phyloP scores from a whole-genome alignment of 1,140 invertebrate species.

The Nebria ingens region DNA sequence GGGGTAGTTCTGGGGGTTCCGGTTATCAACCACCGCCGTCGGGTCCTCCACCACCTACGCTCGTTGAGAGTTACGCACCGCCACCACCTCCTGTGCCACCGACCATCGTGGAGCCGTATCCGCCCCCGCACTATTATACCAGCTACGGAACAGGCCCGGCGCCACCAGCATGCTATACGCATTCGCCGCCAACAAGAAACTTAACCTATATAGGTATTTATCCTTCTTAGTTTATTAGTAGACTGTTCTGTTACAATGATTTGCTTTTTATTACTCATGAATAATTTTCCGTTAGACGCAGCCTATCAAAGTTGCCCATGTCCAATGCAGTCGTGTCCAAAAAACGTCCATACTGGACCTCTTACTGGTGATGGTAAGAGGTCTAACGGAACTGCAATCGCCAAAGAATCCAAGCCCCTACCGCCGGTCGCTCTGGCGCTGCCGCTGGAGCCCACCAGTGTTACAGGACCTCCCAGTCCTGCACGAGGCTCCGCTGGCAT shows the following conservation, averaged over 20 bases:
- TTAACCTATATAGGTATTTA: slow-evolving; percentile 49
- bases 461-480: slow-evolving; percentile 53
- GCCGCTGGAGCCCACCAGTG: slow-evolving; percentile 48
- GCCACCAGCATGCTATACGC: slow-evolving; percentile 55
- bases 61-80: slow-evolving; percentile 39
- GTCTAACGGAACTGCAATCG: slow-evolving; percentile 39
- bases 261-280: too few species aligned
- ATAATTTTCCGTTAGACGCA: slow-evolving; percentile 40
- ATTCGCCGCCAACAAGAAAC: slow-evolving; percentile 51
- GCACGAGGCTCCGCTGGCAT: slow-evolving; percentile 50
- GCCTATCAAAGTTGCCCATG: slow-evolving; percentile 65
- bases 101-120: slow-evolving; percentile 37
- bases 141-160: slow-evolving; percentile 48
- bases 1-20: slow-evolving; percentile 16
- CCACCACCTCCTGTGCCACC: slow-evolving; percentile 35
- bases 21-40: slow-evolving; percentile 22
- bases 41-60: slow-evolving; percentile 25
- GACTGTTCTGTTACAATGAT: neutral
- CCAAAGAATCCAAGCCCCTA: slow-evolving; percentile 28
- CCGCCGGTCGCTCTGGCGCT: slow-evolving; percentile 52
- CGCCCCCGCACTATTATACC: slow-evolving; percentile 50
- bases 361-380: slow-evolving; percentile 79
- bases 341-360: slow-evolving; percentile 94
- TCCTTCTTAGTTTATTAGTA: slow-evolving; percentile 10
- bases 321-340: slow-evolving; percentile 85